Evolutionary conservation across 2,797 vertebrate genomes (phyloP).

Genomic region (Poecilia picta): DNA sequence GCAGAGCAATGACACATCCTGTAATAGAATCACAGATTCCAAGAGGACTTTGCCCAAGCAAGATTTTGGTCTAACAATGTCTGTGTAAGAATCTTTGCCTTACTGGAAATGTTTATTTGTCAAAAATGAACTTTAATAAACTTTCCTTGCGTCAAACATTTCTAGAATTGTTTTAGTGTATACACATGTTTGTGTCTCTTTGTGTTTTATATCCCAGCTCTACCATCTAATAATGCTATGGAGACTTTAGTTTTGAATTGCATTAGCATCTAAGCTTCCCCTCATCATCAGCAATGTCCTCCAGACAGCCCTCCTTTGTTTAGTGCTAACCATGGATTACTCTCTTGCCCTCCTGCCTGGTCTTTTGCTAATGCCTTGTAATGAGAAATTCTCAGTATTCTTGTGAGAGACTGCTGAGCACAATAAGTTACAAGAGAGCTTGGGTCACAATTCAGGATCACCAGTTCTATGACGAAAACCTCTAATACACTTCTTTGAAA

Average conservation of each 20-base stretch:
- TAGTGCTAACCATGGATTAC: slow-evolving; percentile 65
- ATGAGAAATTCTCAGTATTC: slow-evolving; percentile 54
- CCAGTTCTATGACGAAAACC: slow-evolving; percentile 32
- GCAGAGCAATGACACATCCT: background rate
- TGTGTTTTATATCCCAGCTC: slow-evolving; percentile 27
- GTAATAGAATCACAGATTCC: background rate
- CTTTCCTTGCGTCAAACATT: background rate
- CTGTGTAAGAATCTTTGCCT: background rate
- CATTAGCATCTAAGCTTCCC: slow-evolving; percentile 55
- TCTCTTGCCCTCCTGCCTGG: slow-evolving; percentile 64
- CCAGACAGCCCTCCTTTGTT: slow-evolving; percentile 60
- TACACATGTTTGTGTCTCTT: slow-evolving; percentile 8
- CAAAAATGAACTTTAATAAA: background rate
- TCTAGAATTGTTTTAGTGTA: background rate
- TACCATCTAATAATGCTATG: slow-evolving; percentile 48
- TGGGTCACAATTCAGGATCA: slow-evolving; percentile 34
- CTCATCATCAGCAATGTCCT: slow-evolving; percentile 45
- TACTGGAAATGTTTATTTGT: background rate
- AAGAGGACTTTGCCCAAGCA: background rate
- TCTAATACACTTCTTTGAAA: slow-evolving; percentile 12
- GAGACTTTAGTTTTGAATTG: slow-evolving; percentile 60
- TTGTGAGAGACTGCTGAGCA: slow-evolving; percentile 33
- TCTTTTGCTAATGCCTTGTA: slow-evolving; percentile 54
- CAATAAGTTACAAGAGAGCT: slow-evolving; percentile 10
- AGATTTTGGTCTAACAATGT: background rate